These are phyloP conservation scores for Procambarus virginalis DNA, from an alignment of 1,140 invertebrate genomes.

Conservation along the genomic window DNA sequence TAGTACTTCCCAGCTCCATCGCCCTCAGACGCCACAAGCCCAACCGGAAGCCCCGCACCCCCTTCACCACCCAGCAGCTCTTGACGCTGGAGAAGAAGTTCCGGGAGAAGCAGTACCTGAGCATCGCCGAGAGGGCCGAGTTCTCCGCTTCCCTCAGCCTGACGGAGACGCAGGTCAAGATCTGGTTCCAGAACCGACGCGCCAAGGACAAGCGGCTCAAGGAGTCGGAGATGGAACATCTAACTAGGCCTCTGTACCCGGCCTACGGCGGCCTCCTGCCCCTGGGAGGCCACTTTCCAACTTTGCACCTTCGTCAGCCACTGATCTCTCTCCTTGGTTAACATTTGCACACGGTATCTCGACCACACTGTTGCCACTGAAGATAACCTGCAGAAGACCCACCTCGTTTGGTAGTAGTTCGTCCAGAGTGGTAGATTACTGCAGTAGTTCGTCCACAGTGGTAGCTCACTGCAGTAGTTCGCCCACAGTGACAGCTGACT, in stretches of 20 bases:
- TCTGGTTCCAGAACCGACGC: slow-evolving; percentile 47
- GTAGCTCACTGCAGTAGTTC: no score
- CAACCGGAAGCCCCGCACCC: slow-evolving; percentile 35
- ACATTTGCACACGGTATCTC: neutral
- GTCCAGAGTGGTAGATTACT: no score
- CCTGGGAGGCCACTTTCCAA: slow-evolving; percentile 16
- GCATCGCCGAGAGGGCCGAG: slow-evolving; percentile 30
- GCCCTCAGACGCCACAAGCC: slow-evolving; percentile 26
- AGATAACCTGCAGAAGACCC: no score
- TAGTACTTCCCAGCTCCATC: slow-evolving; percentile 1
- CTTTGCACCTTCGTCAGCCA: slow-evolving; percentile 14
- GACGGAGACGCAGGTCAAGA: slow-evolving; percentile 42
- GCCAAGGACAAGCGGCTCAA: slow-evolving; percentile 49
- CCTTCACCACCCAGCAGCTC: slow-evolving; percentile 31
- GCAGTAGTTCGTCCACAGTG: no score
- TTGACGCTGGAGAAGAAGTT: slow-evolving; percentile 47
- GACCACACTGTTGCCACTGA: neutral
- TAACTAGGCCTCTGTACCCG: slow-evolving; percentile 29
- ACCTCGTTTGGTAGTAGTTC: no score
- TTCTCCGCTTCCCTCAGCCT: slow-evolving; percentile 38
- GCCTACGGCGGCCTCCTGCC: slow-evolving; percentile 28
- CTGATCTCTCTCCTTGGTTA: slow-evolving; percentile 12
- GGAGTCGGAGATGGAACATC: slow-evolving; percentile 33
- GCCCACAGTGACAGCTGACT: no score
- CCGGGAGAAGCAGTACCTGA: slow-evolving; percentile 45